These are phyloP conservation scores for Carlito syrichta DNA, from an alignment of 2,113 vertebrate genomes.

Conservation along the genomic window DNA sequence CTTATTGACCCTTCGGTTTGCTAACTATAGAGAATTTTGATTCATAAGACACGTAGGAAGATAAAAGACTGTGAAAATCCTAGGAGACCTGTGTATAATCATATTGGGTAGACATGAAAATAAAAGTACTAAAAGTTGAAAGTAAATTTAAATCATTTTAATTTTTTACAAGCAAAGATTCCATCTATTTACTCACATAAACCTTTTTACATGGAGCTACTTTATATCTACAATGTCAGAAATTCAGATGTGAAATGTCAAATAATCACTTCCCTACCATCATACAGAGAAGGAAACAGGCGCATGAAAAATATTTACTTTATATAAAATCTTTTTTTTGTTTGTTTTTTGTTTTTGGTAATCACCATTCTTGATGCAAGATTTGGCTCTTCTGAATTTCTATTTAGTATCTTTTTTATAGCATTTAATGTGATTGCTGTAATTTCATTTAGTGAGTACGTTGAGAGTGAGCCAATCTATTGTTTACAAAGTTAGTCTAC, in stretches of 20 bases:
- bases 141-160: not conserved
- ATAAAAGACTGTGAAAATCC: not conserved
- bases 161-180: not conserved
- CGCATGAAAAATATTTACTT: not conserved
- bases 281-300: not conserved
- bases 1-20: slow-evolving; percentile 32
- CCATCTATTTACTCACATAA: not conserved
- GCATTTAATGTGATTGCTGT: not conserved
- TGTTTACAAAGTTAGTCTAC: not conserved
- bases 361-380: not conserved
- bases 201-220: not conserved
- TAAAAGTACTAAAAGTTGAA: not conserved
- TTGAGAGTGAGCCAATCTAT: not conserved
- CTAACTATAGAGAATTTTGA: slow-evolving; percentile 12
- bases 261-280: not conserved
- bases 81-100: not conserved
- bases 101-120: not conserved
- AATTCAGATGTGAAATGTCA: not conserved
- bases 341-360: no score
- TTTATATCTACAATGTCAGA: not conserved
- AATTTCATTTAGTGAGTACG: not conserved
- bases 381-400: not conserved
- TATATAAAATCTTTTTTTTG: not conserved
- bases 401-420: not conserved
- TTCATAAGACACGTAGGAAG: not conserved